A percentile compares a stretch with the other conserved stretches of the same genome.
phyloP scores from a whole-genome alignment of 2,113 vertebrate genomes.

The Turdus rufiventris region DNA sequence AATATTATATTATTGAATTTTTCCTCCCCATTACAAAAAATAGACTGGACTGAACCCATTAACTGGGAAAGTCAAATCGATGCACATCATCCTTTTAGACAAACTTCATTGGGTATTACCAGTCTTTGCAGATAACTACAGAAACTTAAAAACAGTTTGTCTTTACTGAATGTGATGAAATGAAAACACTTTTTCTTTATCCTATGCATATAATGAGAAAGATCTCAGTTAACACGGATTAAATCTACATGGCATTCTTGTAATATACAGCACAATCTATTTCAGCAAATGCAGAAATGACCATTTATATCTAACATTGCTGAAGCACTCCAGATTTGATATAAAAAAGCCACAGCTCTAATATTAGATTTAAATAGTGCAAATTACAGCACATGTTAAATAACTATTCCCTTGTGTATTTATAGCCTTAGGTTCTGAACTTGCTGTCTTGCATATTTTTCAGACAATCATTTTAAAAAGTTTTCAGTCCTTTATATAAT shows the following conservation, averaged over 20 bases:
- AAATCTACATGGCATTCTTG: background rate
- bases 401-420: conserved; percentile 55
- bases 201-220: background rate
- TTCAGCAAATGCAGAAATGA: conserved; percentile 44
- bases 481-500: background rate
- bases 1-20: background rate
- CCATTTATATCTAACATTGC: conserved; percentile 38
- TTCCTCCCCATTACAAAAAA: background rate
- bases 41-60: background rate
- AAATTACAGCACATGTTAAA: conserved; percentile 63
- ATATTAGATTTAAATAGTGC: conserved; percentile 65
- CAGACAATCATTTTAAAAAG: background rate
- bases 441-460: conserved; percentile 31
- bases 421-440: conserved; percentile 54
- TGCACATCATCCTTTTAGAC: background rate
- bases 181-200: background rate
- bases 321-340: conserved; percentile 42
- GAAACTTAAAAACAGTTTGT: conserved; percentile 23
- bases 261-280: background rate
- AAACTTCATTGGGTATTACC: background rate
- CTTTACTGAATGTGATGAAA: conserved; percentile 18
- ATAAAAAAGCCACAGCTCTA: conserved; percentile 55
- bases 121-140: background rate
- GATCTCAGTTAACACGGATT: background rate
- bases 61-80: background rate